Evolutionary conservation across 2,888 invertebrate species (phyloP), one percentile per base, ranked within the genome.

Genomic region (Nomada fabriciana): DNA sequence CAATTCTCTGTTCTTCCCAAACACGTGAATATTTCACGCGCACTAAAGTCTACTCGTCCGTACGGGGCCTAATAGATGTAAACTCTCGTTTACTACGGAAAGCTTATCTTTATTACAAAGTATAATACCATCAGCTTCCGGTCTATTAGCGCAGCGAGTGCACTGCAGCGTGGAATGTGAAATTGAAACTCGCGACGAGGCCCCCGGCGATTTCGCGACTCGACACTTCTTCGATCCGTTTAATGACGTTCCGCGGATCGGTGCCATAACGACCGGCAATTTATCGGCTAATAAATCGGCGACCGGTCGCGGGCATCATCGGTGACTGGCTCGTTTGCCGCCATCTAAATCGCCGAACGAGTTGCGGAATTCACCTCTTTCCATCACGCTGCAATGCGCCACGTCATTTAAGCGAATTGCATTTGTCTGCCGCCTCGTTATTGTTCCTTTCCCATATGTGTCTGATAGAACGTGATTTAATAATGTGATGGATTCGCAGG

Each of bases 281-380:
- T 92, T 91, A 91, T 90, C 74, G 91, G 82, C 84, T 90, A 89
- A 91, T 92, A 92, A 92, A 92, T 92, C 91, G 90, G 86, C 84
- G 89, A 88, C 86, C 88, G 88, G 88, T 89, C 88, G 90, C n/a
- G 65, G 63, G 15, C 13, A 89, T 90, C 90, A 90, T 90, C 91
- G 90, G 88, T 91, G 90, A 88, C 86, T 85, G 88, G 13, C 47
- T 47, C 47, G 47, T 47, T 47, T 89, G 88, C 88, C 89, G 89
- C 90, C 89, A 89, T 91, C 85, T 83, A 89, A 90, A 89, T 81
- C 69, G 55, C 43, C 55, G 67, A 82, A 71, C 11, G 47, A n/a
- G 43, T 42, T 20, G 59, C 47, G 75, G 53, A 61, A 42, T 69
- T 67, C 42, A 43, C 52, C 25, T 23, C 18, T 55, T 76, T 63